A percentile compares a stretch with the other conserved stretches of the same genome.
These are phyloP conservation scores for Alcedo quadribrachys DNA, from an alignment of 2,797 vertebrate genomes.

Conservation along the genomic window DNA sequence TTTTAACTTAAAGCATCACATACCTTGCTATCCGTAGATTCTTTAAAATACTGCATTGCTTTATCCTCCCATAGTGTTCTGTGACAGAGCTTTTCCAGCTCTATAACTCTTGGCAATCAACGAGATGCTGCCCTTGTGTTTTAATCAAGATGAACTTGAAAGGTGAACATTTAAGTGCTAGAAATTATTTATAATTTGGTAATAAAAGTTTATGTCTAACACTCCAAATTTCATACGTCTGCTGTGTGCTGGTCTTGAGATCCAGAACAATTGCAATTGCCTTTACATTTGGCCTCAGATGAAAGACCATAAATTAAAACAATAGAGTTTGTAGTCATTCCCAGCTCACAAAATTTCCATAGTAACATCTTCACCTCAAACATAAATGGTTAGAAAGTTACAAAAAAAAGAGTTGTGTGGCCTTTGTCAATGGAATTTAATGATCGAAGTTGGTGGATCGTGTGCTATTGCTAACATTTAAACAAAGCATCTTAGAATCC, in stretches of 20 bases:
- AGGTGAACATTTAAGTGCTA: constrained; percentile 83
- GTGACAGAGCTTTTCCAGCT: constrained; percentile 55
- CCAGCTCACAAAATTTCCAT: constrained; percentile 80
- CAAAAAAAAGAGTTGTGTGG: constrained; percentile 73
- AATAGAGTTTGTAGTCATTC: constrained; percentile 72
- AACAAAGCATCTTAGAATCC: constrained; percentile 33
- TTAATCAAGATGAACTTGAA: constrained; percentile 87
- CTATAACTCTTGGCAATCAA: constrained; percentile 65
- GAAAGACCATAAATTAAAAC: constrained; percentile 83
- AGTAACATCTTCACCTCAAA: constrained; percentile 84
- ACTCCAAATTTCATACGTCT: constrained; percentile 82
- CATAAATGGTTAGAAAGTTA: constrained; percentile 81
- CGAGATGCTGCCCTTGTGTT: constrained; percentile 76
- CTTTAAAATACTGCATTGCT: neutral
- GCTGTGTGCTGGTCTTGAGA: constrained; percentile 79
- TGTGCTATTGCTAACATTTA: constrained; percentile 5
- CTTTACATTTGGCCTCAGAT: constrained; percentile 81
- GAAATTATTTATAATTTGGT: constrained; percentile 89
- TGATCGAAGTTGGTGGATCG: constrained; percentile 45
- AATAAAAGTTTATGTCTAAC: constrained; percentile 86
- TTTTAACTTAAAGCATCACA: neutral
- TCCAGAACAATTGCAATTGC: constrained; percentile 81
- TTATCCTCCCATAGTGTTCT: constrained; percentile 7
- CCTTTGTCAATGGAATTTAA: constrained; percentile 74
- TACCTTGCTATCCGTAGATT: neutral